phyloP scores from a whole-genome alignment of 2,113 vertebrate genomes.

The Phrynosoma platyrhinos region DNA sequence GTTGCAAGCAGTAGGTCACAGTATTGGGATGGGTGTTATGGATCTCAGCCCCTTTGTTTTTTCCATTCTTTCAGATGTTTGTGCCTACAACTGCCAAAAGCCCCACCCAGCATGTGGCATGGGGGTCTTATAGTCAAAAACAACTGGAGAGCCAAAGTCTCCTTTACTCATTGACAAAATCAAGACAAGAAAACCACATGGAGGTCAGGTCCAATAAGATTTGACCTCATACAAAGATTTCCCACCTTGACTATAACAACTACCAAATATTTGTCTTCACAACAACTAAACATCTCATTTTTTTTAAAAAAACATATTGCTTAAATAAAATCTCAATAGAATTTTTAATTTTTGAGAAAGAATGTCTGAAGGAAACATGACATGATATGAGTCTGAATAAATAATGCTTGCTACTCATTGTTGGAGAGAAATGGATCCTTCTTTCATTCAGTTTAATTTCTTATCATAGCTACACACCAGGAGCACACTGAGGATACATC shows the following conservation, averaged over 20 bases:
- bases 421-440: not conserved
- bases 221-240: no score
- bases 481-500: not conserved
- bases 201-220: no score
- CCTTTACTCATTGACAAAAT: no score
- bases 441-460: not conserved
- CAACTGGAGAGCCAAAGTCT: no score
- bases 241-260: not conserved
- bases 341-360: not conserved
- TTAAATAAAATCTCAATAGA: not conserved
- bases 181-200: no score
- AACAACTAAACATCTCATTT: not conserved
- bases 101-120: not conserved
- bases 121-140: no score
- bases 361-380: not conserved
- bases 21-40: not conserved
- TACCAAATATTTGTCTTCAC: not conserved
- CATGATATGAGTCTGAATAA: not conserved
- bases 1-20: not conserved
- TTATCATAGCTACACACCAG: not conserved
- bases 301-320: not conserved
- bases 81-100: not conserved
- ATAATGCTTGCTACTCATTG: not conserved
- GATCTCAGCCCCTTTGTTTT: no score
- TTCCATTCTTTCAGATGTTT: not conserved